Evolutionary conservation across 2,888 invertebrate genomes (phyloP).

Genomic region (Acleris sparsana): DNA sequence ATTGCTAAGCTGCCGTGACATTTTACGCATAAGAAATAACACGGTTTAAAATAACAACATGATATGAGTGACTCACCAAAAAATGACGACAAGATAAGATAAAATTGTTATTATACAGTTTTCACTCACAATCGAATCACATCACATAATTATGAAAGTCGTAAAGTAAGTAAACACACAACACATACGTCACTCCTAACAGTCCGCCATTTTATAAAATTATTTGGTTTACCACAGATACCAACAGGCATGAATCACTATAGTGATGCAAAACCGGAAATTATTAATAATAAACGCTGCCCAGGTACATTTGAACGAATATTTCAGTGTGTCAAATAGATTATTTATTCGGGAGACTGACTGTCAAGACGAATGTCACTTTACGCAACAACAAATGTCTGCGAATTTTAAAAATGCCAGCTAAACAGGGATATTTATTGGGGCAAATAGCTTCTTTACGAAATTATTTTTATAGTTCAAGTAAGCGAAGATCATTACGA

Average conservation of each 20-base stretch:
- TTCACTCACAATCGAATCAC: conserved; percentile 68
- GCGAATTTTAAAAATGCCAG: conserved; percentile 44
- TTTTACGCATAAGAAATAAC: conserved; percentile 23
- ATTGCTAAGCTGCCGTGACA: conserved; percentile 58
- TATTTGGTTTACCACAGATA: conserved; percentile 43
- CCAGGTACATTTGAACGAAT: not conserved
- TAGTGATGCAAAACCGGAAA: conserved; percentile 32
- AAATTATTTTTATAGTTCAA: conserved; percentile 32
- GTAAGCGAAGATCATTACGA: conserved; percentile 85
- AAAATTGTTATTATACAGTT: conserved; percentile 49
- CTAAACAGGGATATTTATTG: conserved; percentile 39
- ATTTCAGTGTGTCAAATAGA: not conserved
- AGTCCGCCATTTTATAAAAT: conserved; percentile 78
- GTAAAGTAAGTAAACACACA: conserved; percentile 73
- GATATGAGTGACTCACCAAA: conserved; percentile 57
- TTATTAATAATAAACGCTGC: not conserved
- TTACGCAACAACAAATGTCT: conserved; percentile 7
- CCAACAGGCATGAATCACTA: conserved; percentile 44
- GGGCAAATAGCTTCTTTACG: conserved; percentile 33
- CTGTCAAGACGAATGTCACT: not conserved
- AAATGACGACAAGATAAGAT: conserved; percentile 49
- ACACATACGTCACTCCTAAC: conserved; percentile 78
- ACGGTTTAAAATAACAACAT: conserved; percentile 1
- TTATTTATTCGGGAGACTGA: too few species aligned
- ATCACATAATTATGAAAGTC: conserved; percentile 50